Percentiles rank a stretch among this genome's conserved stretches.
phyloP scores from a whole-genome alignment of 2,113 vertebrate genomes.

The Colinus virginianus region DNA sequence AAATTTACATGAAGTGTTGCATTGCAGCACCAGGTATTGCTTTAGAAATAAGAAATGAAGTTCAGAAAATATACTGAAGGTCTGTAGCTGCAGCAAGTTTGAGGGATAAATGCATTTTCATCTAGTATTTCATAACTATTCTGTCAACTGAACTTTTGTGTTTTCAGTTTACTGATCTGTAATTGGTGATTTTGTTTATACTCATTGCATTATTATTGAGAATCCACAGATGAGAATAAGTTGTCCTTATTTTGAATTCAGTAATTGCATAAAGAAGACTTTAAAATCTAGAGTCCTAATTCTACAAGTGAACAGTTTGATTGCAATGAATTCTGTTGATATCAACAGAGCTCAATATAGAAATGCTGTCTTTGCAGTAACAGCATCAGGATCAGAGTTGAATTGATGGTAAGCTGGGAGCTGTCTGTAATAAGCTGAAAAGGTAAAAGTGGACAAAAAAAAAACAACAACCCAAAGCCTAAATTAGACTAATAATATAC shows the following conservation, averaged over 20 bases:
- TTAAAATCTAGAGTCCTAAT: background rate
- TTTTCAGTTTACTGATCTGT: background rate
- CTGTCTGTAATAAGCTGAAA: slow-evolving; percentile 18
- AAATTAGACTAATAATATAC: background rate
- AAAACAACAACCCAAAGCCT: background rate
- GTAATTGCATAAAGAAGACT: background rate
- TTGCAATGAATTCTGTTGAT: background rate
- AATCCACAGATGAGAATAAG: background rate
- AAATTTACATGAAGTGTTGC: background rate
- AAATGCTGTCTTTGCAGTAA: slow-evolving; percentile 31
- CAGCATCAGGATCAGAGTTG: background rate
- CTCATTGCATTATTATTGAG: background rate
- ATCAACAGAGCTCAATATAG: background rate
- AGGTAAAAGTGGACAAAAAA: slow-evolving; percentile 8
- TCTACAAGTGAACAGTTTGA: background rate
- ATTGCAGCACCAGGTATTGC: background rate
- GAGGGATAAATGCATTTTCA: background rate
- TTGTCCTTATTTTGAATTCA: background rate
- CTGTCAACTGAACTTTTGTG: background rate
- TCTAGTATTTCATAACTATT: background rate
- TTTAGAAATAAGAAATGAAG: background rate
- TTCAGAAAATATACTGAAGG: background rate
- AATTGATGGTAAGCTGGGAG: background rate
- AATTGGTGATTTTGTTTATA: background rate
- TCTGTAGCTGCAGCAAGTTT: background rate